Percentiles rank a stretch among this genome's conserved stretches.
phyloP scores from a whole-genome alignment of 2,888 invertebrate genomes.

The Callosobruchus maculatus region DNA sequence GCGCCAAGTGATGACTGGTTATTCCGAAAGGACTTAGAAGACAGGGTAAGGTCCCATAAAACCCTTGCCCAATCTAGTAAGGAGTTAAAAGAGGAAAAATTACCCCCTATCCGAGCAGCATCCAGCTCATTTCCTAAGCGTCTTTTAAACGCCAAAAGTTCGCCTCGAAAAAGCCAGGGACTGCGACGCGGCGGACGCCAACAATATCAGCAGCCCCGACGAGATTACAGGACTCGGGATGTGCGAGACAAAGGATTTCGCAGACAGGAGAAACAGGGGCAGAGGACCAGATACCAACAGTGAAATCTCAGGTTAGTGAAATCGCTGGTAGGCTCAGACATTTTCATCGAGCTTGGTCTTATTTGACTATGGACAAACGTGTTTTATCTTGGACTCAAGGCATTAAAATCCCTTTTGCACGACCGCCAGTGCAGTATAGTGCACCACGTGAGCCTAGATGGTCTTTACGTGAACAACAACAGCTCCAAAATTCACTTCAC shows the following conservation, averaged over 20 bases:
- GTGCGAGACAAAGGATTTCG: too few species aligned
- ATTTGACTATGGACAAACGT: constrained; percentile 8
- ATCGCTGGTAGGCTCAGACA: constrained; percentile 9
- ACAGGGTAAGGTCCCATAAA: constrained; percentile 7
- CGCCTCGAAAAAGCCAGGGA: too few species aligned
- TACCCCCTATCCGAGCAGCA: too few species aligned
- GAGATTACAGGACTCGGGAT: too few species aligned
- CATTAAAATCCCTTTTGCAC: constrained; percentile 7
- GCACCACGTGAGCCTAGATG: constrained; percentile 1
- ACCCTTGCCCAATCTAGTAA: too few species aligned
- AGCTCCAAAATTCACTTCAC: constrained; percentile 2
- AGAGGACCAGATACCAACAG: background rate
- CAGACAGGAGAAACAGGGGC: too few species aligned
- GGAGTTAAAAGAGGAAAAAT: too few species aligned
- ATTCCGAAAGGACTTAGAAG: constrained; percentile 8
- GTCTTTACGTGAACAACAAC: constrained; percentile 2
- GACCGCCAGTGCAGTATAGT: constrained; percentile 4
- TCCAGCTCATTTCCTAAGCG: background rate
- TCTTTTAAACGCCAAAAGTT: too few species aligned
- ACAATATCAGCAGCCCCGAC: too few species aligned
- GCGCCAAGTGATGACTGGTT: too few species aligned
- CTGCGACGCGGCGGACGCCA: too few species aligned
- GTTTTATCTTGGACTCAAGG: constrained; percentile 5
- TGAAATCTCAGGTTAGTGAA: constrained; percentile 10
- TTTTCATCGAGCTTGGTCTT: constrained; percentile 6